Conservation (phyloP, 1,140 invertebrate species). For the Tyrophagus putrescentiae region DNA sequence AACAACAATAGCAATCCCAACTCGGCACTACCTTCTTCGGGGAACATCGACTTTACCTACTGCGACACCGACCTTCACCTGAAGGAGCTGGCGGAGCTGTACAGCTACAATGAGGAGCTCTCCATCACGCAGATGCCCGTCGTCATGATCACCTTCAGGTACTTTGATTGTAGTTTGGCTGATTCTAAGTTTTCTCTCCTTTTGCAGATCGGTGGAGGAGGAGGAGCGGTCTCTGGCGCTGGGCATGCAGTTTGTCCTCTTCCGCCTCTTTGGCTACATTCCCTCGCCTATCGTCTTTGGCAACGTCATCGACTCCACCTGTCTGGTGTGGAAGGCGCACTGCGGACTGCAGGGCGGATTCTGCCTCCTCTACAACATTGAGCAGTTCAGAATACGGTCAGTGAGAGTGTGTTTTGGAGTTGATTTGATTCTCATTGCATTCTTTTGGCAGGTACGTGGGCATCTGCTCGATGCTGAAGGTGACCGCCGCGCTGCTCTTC, state of each 20-base stretch:
- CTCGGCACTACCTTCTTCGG: too few species aligned
- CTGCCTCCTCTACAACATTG: constrained; percentile 81
- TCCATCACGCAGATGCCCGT: constrained; percentile 86
- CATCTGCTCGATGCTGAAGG: constrained; percentile 74
- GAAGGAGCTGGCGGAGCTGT: too few species aligned
- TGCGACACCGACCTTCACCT: too few species aligned
- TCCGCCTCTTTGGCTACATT: constrained; percentile 84
- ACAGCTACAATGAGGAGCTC: too few species aligned
- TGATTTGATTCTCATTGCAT: constrained; percentile 4
- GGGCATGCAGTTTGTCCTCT: constrained; percentile 91
- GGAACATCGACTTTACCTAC: too few species aligned
- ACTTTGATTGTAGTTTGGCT: too few species aligned
- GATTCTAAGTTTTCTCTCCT: constrained; percentile 23
- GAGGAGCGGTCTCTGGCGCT: constrained; percentile 85
- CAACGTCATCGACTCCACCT: constrained; percentile 84
- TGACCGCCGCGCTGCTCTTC: constrained; percentile 67
- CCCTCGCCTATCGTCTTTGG: constrained; percentile 88
- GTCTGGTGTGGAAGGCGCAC: constrained; percentile 77
- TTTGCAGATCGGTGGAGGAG: constrained; percentile 62
- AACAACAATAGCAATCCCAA: too few species aligned
- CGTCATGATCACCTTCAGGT: constrained; percentile 84
- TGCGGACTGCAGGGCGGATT: constrained; percentile 62
- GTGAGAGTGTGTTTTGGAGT: constrained; percentile 28
- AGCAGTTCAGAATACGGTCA: constrained; percentile 77
- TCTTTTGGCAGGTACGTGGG: constrained; percentile 58